A percentile compares a stretch with the other conserved stretches of the same genome.
phyloP scores from a whole-genome alignment of 2,113 vertebrate species.

The Chaetodon trifascialis region DNA sequence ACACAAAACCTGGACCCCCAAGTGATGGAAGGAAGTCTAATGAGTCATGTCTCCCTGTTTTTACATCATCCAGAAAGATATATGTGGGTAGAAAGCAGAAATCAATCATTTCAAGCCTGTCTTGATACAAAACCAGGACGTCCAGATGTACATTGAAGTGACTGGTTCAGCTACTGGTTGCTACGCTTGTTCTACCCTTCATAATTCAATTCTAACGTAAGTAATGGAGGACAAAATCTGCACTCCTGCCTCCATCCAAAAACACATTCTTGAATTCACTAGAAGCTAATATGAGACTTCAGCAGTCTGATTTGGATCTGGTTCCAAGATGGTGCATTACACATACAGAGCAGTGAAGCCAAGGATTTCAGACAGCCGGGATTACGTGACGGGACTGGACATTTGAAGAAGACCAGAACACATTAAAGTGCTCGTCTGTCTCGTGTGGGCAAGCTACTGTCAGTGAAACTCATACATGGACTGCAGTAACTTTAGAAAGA shows the following conservation, averaged over 20 bases:
- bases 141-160: not conserved
- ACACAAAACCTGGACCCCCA: not conserved
- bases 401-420: not conserved
- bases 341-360: not conserved
- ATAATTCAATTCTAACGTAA: not conserved
- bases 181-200: not conserved
- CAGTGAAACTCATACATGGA: not conserved
- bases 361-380: not conserved
- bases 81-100: not conserved
- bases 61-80: not conserved
- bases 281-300: not conserved
- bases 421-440: not conserved
- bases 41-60: conserved; percentile 27
- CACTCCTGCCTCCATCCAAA: not conserved
- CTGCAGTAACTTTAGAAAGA: conserved; percentile 27
- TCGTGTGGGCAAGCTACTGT: not conserved
- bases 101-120: not conserved
- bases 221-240: not conserved
- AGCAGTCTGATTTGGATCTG: not conserved
- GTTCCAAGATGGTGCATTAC: not conserved
- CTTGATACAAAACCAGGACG: not conserved
- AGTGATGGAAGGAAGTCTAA: not conserved
- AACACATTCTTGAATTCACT: not conserved
- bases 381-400: not conserved
- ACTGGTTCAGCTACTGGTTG: not conserved